A percentile compares a stretch with the other conserved stretches of the same genome.
phyloP scores from a whole-genome alignment of 2,797 vertebrate species.

The Notoglanidium macrostoma region DNA sequence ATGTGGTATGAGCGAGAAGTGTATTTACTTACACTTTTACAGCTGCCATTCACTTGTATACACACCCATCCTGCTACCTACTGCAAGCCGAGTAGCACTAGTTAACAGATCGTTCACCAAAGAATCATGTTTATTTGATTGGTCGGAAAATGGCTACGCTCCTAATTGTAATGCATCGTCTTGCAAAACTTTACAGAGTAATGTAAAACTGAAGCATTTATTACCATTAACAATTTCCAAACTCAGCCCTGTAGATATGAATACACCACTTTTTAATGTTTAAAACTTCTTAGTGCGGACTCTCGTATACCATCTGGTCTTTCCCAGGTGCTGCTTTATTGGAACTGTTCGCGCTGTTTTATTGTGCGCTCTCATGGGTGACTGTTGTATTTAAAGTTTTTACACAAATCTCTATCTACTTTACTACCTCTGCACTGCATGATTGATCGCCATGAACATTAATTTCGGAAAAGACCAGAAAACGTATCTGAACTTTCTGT shows the following conservation, averaged over 20 bases:
- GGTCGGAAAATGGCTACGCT: neutral
- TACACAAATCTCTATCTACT: neutral
- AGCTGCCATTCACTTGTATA: neutral
- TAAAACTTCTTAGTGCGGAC: conserved; percentile 17
- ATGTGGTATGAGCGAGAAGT: neutral
- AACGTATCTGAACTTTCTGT: neutral
- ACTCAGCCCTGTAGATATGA: neutral
- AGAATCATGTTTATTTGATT: neutral
- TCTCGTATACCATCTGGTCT: neutral
- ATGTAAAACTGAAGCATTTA: neutral
- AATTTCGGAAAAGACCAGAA: neutral
- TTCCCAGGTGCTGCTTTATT: conserved; percentile 26
- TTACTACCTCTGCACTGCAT: neutral
- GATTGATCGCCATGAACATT: neutral
- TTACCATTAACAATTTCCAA: neutral
- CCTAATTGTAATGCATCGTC: neutral
- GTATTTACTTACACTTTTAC: neutral
- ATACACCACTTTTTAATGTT: conserved; percentile 23
- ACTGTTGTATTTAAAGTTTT: neutral
- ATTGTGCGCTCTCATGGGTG: conserved; percentile 16
- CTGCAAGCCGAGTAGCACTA: neutral
- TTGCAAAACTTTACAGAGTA: neutral
- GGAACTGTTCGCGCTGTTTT: conserved; percentile 8
- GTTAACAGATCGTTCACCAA: neutral
- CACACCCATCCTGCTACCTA: neutral